A percentile compares a stretch with the other conserved stretches of the same genome.
phyloP scores from a whole-genome alignment of 2,113 vertebrate species.

The Psilopsiagon aymara region DNA sequence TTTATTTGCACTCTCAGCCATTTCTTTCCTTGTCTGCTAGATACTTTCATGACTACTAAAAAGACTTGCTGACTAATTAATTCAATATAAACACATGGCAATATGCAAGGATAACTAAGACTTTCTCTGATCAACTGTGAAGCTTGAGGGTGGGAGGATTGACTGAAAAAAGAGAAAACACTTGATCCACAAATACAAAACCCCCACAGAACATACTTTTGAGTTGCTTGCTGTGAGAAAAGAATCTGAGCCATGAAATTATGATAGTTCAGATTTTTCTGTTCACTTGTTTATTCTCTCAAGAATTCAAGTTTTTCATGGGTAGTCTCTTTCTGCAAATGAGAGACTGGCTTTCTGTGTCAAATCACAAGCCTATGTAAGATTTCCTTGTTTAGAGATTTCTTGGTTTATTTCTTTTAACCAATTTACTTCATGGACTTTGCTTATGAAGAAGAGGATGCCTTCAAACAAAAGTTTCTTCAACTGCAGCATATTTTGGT shows the following conservation, averaged over 20 bases:
- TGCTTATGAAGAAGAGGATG: background rate
- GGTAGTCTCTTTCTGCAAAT: background rate
- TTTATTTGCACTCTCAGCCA: background rate
- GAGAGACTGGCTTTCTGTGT: background rate
- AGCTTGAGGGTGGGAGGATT: background rate
- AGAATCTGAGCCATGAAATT: background rate
- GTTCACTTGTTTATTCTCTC: background rate
- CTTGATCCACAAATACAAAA: background rate
- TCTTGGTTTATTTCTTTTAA: background rate
- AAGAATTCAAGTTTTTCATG: background rate
- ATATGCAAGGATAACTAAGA: background rate
- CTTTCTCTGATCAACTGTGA: background rate
- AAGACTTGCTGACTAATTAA: background rate
- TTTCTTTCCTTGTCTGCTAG: background rate
- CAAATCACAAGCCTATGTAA: background rate
- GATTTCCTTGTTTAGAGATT: background rate
- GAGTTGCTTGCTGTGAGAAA: background rate
- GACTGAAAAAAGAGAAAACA: background rate
- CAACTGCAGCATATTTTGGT: background rate
- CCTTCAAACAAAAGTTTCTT: background rate
- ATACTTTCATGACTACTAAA: background rate
- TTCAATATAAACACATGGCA: background rate
- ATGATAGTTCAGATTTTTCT: background rate
- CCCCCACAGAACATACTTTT: fast-evolving
- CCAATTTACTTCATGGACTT: background rate